A percentile compares a stretch with the other conserved stretches of the same genome.
Conservation (phyloP, 2,113 vertebrate genomes). For the Noturus placidus region DNA sequence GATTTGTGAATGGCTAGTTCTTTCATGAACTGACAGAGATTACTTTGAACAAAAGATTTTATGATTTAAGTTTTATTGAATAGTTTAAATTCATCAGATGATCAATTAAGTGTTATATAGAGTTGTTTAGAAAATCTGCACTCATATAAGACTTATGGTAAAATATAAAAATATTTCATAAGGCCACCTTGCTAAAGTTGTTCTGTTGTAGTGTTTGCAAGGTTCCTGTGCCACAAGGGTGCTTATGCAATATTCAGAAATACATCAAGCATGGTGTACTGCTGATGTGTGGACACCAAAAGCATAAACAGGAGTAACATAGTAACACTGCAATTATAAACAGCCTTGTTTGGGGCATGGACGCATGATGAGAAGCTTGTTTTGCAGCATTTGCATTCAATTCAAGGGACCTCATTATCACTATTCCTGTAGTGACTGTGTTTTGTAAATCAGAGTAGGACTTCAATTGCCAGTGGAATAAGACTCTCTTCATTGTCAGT, state of each 20-base stretch:
- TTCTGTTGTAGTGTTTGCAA: constrained; percentile 27
- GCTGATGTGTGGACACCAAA: constrained; percentile 17
- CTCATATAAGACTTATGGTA: not conserved
- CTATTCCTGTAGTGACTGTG: constrained; percentile 9
- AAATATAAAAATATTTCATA: constrained; percentile 10
- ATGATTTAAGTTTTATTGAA: not conserved
- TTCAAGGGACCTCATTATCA: constrained; percentile 37
- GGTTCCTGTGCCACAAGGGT: constrained; percentile 31
- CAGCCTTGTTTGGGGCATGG: not conserved
- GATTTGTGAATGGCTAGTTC: constrained; percentile 3
- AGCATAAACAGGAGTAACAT: not conserved
- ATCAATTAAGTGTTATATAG: not conserved
- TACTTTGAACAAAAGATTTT: not conserved
- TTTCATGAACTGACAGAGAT: not conserved
- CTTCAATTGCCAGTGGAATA: not conserved
- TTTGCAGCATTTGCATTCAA: not conserved
- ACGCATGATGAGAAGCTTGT: constrained; percentile 7
- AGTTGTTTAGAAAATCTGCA: not conserved
- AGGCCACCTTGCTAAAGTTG: constrained; percentile 7
- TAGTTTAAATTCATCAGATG: not conserved
- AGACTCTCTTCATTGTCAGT: not conserved
- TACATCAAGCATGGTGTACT: constrained; percentile 25
- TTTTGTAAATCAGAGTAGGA: constrained; percentile 15
- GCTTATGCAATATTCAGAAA: constrained; percentile 47
- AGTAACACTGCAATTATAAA: constrained; percentile 7